A percentile compares a stretch with the other conserved stretches of the same genome.
These are phyloP conservation scores for Cliona cf. orientalis DNA, from an alignment of 37 sponge, comb jelly and placozoan genomes.

Conservation along the genomic window DNA sequence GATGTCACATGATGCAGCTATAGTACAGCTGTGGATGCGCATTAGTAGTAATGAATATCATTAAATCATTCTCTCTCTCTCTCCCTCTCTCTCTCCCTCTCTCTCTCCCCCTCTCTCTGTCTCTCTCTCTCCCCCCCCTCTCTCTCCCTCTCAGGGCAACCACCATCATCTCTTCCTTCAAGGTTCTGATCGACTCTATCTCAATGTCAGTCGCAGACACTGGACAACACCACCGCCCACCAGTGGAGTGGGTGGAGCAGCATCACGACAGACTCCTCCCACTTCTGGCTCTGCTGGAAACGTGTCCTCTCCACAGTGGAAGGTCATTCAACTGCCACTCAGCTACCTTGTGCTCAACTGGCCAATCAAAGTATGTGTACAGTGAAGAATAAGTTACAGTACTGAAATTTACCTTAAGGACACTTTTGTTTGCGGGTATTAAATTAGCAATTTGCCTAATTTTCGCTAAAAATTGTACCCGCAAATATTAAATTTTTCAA, in stretches of 20 bases:
- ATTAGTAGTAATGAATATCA: neutral
- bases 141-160: slow-evolving; percentile 57
- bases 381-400: no score
- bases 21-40: neutral
- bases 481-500: neutral
- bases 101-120: slow-evolving; percentile 5
- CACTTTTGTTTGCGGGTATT: no score
- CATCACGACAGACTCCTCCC: neutral
- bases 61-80: neutral
- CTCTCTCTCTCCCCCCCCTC: neutral
- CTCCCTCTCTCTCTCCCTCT: slow-evolving; percentile 17
- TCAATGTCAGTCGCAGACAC: slow-evolving; percentile 11
- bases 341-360: slow-evolving; percentile 79
- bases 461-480: no score
- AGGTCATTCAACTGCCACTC: slow-evolving; percentile 62
- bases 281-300: neutral
- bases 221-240: neutral
- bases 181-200: slow-evolving; percentile 67
- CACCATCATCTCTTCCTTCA: slow-evolving; percentile 76
- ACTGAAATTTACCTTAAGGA: no score
- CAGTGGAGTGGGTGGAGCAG: neutral
- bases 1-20: no score
- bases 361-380: slow-evolving; percentile 71
- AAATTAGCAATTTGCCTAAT: no score
- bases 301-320: slow-evolving; percentile 75